Percentiles rank a stretch among this genome's conserved stretches.
Evolutionary conservation across 2,113 vertebrate genomes (phyloP).

Genomic region (Colossoma macropomum): DNA sequence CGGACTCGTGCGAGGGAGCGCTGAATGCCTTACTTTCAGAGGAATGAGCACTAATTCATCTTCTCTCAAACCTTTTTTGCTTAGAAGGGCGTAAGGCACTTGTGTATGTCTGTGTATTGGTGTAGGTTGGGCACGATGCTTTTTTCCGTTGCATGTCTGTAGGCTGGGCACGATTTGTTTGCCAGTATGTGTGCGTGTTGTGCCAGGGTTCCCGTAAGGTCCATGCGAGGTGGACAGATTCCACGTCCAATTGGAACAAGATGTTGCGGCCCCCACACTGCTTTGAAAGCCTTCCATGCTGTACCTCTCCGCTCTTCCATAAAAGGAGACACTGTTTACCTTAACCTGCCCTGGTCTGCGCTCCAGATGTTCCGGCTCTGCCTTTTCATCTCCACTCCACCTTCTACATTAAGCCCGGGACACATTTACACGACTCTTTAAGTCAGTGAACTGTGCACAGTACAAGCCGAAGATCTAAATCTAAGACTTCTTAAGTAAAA

Average conservation of each 20-base stretch:
- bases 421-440: not conserved
- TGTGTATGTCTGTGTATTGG: not conserved
- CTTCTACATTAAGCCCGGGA: slow-evolving; percentile 16
- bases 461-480: not conserved
- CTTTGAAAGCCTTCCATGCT: slow-evolving; percentile 81
- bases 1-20: slow-evolving; percentile 68
- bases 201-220: slow-evolving; percentile 69
- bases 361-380: slow-evolving; percentile 77
- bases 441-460: slow-evolving; percentile 11
- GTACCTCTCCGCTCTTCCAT: slow-evolving; percentile 76
- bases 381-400: slow-evolving; percentile 77
- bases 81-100: slow-evolving; percentile 65
- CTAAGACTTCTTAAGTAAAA: not conserved
- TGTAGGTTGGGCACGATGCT: not conserved
- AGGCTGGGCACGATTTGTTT: slow-evolving; percentile 17
- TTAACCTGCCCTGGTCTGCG: slow-evolving; percentile 78
- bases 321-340: slow-evolving; percentile 81
- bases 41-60: slow-evolving; percentile 74
- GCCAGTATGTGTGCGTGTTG: slow-evolving; percentile 67
- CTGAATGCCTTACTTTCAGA: slow-evolving; percentile 66
- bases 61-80: slow-evolving; percentile 61
- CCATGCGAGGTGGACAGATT: slow-evolving; percentile 57
- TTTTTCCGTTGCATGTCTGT: not conserved
- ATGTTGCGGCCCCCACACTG: slow-evolving; percentile 70
- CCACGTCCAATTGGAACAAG: slow-evolving; percentile 79